Percentiles rank a stretch among this genome's conserved stretches.
Conservation (phyloP, 2,888 invertebrate genomes). For the Lasioglossum oenotherae region DNA sequence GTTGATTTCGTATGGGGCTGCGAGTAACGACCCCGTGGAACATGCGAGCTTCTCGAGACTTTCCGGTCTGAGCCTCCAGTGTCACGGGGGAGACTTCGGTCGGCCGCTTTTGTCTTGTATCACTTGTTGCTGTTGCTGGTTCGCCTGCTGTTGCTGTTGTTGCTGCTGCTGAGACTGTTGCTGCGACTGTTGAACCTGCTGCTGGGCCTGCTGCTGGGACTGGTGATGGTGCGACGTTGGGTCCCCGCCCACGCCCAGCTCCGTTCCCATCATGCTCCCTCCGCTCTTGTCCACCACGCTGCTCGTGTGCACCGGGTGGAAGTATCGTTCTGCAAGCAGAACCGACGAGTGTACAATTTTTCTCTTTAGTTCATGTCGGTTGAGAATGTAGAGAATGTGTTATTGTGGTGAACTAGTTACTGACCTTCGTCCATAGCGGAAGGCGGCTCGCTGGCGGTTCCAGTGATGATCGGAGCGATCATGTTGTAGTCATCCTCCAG, state of each 20-base stretch:
- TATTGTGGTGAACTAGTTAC: background rate
- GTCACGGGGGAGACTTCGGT: slow-evolving; percentile 84
- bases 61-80: slow-evolving; percentile 74
- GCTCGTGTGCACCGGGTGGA: slow-evolving; percentile 86
- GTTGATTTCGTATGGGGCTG: slow-evolving; percentile 60
- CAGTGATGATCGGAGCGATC: slow-evolving; percentile 90
- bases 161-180: slow-evolving; percentile 69
- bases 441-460: slow-evolving; percentile 84
- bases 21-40: slow-evolving; percentile 67
- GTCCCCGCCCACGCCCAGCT: slow-evolving; percentile 79
- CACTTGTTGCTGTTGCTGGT: slow-evolving; percentile 78
- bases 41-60: slow-evolving; percentile 66
- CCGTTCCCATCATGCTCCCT: slow-evolving; percentile 79
- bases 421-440: slow-evolving; percentile 83
- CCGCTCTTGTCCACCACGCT: slow-evolving; percentile 85
- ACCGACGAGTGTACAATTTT: background rate
- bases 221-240: slow-evolving; percentile 81
- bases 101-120: slow-evolving; percentile 82
- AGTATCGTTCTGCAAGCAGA: slow-evolving; percentile 85
- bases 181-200: slow-evolving; percentile 74
- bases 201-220: slow-evolving; percentile 75
- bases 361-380: background rate
- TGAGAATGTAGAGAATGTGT: no score
- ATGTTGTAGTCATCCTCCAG: slow-evolving; percentile 98
- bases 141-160: slow-evolving; percentile 71